Evolutionary conservation across 2,113 vertebrate species (phyloP).

Genomic region (Hyaena hyaena): DNA sequence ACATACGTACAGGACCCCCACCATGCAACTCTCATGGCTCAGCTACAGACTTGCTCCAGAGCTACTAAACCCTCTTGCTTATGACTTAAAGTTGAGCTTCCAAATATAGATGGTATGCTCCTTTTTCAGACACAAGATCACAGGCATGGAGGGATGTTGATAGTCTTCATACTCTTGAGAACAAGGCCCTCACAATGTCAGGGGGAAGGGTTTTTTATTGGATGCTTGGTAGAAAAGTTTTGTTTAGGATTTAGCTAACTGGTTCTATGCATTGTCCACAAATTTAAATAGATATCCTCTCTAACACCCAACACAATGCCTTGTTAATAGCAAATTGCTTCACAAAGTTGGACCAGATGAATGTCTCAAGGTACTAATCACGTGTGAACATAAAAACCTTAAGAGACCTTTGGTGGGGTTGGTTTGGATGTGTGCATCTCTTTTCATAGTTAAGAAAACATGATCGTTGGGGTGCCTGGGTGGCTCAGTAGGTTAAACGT

Average conservation of each 20-base stretch:
- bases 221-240: background rate
- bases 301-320: background rate
- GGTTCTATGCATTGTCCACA: background rate
- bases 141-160: background rate
- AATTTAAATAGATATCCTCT: background rate
- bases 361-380: background rate
- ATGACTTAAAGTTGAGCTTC: background rate
- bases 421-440: background rate
- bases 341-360: background rate
- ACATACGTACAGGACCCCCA: background rate
- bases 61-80: background rate
- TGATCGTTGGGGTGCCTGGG: background rate
- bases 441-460: background rate
- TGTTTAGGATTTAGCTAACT: background rate
- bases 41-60: background rate
- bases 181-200: background rate
- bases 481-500: no score
- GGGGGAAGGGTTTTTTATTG: background rate
- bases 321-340: background rate
- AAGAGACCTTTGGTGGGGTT: background rate
- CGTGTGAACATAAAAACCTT: background rate
- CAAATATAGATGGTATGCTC: background rate
- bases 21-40: accelerated
- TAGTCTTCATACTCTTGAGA: background rate
- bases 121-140: background rate